phyloP scores from a whole-genome alignment of 2,888 invertebrate species.

The Eupelmus urozonus region DNA sequence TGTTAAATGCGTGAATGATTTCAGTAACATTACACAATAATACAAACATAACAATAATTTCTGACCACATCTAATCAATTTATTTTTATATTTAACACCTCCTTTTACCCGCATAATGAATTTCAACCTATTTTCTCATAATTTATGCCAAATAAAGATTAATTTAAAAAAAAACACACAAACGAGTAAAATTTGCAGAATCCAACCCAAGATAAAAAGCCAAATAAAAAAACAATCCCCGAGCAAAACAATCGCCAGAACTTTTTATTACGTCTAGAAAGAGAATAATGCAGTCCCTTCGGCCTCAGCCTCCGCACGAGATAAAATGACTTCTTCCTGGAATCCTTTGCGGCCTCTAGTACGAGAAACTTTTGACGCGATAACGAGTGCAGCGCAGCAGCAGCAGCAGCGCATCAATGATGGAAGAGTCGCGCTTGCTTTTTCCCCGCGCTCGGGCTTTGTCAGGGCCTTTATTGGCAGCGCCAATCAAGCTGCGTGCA shows the following conservation, averaged over 20 bases:
- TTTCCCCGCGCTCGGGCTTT: neutral
- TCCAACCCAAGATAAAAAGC: neutral
- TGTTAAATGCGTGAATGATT: no score
- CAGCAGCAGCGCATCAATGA: slow-evolving; percentile 14
- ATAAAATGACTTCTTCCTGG: slow-evolving; percentile 36
- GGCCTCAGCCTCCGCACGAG: neutral
- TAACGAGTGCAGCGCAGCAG: slow-evolving; percentile 30
- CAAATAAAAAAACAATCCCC: neutral
- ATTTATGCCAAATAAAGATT: no score
- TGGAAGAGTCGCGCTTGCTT: slow-evolving; percentile 18
- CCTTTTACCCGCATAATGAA: no score
- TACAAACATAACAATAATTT: no score
- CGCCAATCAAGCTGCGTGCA: slow-evolving; percentile 31
- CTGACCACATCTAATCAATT: no score
- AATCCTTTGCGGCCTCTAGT: neutral
- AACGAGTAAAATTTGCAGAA: neutral
- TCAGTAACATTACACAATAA: no score
- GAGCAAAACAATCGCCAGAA: slow-evolving; percentile 22
- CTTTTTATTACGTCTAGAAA: slow-evolving; percentile 1
- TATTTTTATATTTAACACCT: no score
- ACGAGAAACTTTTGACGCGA: slow-evolving; percentile 9
- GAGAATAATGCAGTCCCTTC: slow-evolving; percentile 17
- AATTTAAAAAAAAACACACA: neutral
- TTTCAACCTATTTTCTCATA: no score
- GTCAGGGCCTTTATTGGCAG: slow-evolving; percentile 29